These are phyloP conservation scores for Pristionchus pacificus DNA, from an alignment of 1,140 invertebrate genomes.

Conservation along the genomic window DNA sequence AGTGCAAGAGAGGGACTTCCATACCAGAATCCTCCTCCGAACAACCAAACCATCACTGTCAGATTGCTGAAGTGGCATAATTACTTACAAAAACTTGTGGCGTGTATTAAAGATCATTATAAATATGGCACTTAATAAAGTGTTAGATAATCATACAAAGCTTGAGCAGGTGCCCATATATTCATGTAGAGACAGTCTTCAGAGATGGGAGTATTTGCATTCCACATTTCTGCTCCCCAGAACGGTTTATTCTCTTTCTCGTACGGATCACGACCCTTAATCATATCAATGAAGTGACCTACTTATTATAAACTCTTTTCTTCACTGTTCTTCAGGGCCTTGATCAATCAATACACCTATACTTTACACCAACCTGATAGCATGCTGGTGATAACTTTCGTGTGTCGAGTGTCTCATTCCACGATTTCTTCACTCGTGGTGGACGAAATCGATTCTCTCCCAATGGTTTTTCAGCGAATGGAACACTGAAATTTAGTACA, in stretches of 20 bases:
- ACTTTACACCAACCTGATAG: slow-evolving; percentile 27
- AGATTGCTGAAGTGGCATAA: slow-evolving; percentile 43
- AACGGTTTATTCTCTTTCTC: slow-evolving; percentile 56
- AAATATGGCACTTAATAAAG: neutral
- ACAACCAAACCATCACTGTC: slow-evolving; percentile 57
- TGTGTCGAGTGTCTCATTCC: slow-evolving; percentile 52
- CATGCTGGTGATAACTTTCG: slow-evolving; percentile 48
- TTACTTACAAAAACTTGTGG: slow-evolving; percentile 15
- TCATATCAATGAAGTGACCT: neutral
- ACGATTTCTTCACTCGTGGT: slow-evolving; percentile 42
- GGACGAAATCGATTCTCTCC: slow-evolving; percentile 49
- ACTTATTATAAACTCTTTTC: neutral
- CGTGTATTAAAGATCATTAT: neutral
- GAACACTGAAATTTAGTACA: slow-evolving; percentile 38
- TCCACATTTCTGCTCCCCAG: slow-evolving; percentile 59
- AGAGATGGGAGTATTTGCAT: slow-evolving; percentile 51
- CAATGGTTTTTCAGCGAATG: slow-evolving; percentile 52
- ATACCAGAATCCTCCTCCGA: slow-evolving; percentile 55
- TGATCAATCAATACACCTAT: neutral
- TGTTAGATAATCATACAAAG: slow-evolving; percentile 23
- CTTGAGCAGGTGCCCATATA: slow-evolving; percentile 52
- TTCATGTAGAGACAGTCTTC: slow-evolving; percentile 58
- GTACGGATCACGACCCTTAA: slow-evolving; percentile 46
- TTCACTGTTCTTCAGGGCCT: neutral
- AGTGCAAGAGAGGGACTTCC: slow-evolving; percentile 52